phyloP scores from a whole-genome alignment of 2,113 vertebrate genomes.

The Hystrix brachyura region DNA sequence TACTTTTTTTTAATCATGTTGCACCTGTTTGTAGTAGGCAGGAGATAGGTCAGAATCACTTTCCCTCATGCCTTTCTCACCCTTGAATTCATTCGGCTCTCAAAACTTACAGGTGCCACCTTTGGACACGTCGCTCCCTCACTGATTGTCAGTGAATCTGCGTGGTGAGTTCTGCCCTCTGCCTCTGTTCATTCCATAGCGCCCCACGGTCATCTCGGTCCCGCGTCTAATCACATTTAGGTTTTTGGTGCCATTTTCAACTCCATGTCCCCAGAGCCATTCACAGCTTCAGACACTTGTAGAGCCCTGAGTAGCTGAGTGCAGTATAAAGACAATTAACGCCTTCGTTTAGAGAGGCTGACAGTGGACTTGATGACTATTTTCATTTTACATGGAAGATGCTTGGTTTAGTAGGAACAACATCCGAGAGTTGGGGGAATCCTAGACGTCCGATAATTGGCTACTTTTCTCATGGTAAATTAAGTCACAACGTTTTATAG shows the following conservation, averaged over 20 bases:
- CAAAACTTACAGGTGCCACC: neutral
- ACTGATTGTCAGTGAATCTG: neutral
- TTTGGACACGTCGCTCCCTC: neutral
- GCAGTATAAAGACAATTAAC: neutral
- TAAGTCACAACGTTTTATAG: neutral
- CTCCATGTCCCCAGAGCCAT: neutral
- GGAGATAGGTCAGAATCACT: neutral
- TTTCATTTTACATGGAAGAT: constrained; percentile 29
- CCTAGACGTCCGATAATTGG: neutral
- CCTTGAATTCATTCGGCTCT: neutral
- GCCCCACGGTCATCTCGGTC: neutral
- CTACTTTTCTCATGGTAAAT: constrained; percentile 36
- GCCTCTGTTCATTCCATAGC: neutral
- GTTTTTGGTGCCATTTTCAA: neutral
- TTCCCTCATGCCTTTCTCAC: neutral
- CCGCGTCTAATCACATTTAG: neutral
- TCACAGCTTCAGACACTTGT: neutral
- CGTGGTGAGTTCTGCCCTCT: neutral
- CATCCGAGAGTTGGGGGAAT: neutral
- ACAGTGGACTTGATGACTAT: neutral
- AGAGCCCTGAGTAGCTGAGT: neutral
- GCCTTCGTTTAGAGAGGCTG: neutral
- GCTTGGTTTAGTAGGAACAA: constrained; percentile 4
- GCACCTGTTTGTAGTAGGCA: neutral
- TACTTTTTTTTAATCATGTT: neutral